A percentile compares a stretch with the other conserved stretches of the same genome.
Evolutionary conservation across 1,140 invertebrate species (phyloP).

Genomic region (Thalassaphorura encarpata): DNA sequence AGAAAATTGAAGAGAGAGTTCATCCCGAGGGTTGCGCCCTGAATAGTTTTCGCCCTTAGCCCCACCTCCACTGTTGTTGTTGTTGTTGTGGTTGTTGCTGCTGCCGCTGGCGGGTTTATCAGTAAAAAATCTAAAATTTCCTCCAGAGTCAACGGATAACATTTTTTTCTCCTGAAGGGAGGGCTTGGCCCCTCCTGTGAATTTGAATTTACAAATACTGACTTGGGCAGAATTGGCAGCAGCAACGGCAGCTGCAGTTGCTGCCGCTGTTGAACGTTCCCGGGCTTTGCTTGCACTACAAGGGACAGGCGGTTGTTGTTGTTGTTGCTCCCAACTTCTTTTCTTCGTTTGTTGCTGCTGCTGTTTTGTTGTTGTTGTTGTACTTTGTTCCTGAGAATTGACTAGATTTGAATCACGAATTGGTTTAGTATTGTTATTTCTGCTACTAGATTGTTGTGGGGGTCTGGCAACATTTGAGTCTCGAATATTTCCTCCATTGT

Average conservation of each 20-base stretch:
- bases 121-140: neutral
- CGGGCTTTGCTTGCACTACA: no score
- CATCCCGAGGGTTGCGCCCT: neutral
- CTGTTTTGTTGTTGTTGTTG: constrained; percentile 15
- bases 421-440: no score
- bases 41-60: neutral
- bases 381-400: neutral
- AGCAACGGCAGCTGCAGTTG: constrained; percentile 40
- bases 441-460: no score
- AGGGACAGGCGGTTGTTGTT: neutral
- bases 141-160: constrained; percentile 68
- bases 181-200: constrained; percentile 76
- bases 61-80: neutral
- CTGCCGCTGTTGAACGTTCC: neutral
- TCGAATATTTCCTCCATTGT: no score
- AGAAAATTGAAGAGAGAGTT: neutral
- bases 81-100: neutral
- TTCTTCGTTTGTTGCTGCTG: neutral
- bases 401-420: constrained; percentile 18
- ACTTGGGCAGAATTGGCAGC: constrained; percentile 49
- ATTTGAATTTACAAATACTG: constrained; percentile 90
- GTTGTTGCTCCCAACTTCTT: neutral
- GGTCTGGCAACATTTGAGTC: no score
- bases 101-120: neutral
- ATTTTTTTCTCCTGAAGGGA: constrained; percentile 81